phyloP scores from a whole-genome alignment of 2,888 invertebrate genomes.

The Agriopis marginaria region DNA sequence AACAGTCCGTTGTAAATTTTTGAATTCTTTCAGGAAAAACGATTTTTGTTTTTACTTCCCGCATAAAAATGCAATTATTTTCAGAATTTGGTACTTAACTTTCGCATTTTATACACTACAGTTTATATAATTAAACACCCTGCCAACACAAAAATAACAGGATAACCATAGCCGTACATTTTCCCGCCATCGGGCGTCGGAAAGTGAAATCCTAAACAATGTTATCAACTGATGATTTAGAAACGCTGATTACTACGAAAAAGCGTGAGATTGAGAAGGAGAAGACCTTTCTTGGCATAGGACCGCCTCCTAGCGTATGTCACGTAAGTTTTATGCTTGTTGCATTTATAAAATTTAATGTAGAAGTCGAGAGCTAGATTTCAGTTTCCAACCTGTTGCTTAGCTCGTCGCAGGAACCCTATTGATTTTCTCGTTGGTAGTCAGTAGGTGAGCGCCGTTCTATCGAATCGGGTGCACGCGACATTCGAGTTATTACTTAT shows the following conservation, averaged over 20 bases:
- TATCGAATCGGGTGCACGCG: constrained; percentile 50
- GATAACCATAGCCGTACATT: not conserved
- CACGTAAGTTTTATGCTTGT: constrained; percentile 51
- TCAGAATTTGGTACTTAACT: not conserved
- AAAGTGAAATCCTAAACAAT: constrained; percentile 56
- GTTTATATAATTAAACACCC: not conserved
- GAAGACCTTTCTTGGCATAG: constrained; percentile 70
- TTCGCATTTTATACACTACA: not conserved
- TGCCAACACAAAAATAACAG: not conserved
- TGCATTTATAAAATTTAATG: not conserved
- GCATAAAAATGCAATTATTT: not conserved
- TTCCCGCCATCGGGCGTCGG: constrained; percentile 34
- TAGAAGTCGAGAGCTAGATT: constrained; percentile 9
- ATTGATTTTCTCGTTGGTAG: constrained; percentile 57
- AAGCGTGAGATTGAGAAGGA: constrained; percentile 77
- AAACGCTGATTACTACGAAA: constrained; percentile 79
- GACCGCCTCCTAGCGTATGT: constrained; percentile 43
- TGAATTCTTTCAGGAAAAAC: not conserved
- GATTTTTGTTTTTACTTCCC: not conserved
- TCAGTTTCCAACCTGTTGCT: constrained; percentile 57
- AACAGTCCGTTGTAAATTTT: not conserved
- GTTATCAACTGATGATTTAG: constrained; percentile 74
- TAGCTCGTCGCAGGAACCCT: constrained; percentile 36
- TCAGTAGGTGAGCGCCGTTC: constrained; percentile 45
- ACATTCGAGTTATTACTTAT: not conserved